These are phyloP conservation scores for Druon quercuslanigerum DNA, from an alignment of 1,140 invertebrate species.

Conservation along the genomic window DNA sequence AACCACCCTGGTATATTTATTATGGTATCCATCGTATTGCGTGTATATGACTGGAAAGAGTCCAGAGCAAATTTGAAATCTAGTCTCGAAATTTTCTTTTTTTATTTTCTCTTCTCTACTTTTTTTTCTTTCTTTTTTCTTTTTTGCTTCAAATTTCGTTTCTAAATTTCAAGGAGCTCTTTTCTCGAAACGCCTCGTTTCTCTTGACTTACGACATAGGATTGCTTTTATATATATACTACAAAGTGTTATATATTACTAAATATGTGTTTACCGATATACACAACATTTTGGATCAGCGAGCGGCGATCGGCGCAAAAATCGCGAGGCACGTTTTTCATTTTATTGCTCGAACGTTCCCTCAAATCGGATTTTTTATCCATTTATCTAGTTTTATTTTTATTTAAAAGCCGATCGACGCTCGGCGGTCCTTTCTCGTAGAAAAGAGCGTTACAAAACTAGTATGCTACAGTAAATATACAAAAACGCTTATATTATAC, in stretches of 20 bases:
- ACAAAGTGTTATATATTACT: slow-evolving; percentile 68
- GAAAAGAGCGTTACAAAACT: slow-evolving; percentile 65
- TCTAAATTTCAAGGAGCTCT: slow-evolving; percentile 47
- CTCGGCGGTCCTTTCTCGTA: slow-evolving; percentile 54
- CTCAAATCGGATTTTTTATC: background rate
- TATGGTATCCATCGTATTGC: slow-evolving; percentile 21
- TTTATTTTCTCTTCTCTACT: too few relatives aligned
- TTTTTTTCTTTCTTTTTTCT: too few relatives aligned
- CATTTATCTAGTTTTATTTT: slow-evolving; percentile 11
- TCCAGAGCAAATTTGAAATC: background rate
- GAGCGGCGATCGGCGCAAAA: slow-evolving; percentile 40
- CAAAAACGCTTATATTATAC: slow-evolving; percentile 65
- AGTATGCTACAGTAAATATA: slow-evolving; percentile 74
- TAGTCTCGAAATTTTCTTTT: too few relatives aligned
- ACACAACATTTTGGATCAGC: slow-evolving; percentile 60
- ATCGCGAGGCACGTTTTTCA: background rate
- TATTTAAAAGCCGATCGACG: slow-evolving; percentile 32
- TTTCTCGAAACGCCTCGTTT: slow-evolving; percentile 36
- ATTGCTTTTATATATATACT: slow-evolving; percentile 55
- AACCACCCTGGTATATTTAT: slow-evolving; percentile 3
- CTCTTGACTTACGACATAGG: slow-evolving; percentile 37
- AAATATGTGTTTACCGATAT: slow-evolving; percentile 69
- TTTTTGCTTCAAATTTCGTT: too few relatives aligned
- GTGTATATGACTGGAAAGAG: slow-evolving; percentile 28
- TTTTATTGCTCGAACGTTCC: background rate